These are phyloP conservation scores for Synergus laeviventris DNA, from an alignment of 2,888 invertebrate genomes.

Conservation along the genomic window DNA sequence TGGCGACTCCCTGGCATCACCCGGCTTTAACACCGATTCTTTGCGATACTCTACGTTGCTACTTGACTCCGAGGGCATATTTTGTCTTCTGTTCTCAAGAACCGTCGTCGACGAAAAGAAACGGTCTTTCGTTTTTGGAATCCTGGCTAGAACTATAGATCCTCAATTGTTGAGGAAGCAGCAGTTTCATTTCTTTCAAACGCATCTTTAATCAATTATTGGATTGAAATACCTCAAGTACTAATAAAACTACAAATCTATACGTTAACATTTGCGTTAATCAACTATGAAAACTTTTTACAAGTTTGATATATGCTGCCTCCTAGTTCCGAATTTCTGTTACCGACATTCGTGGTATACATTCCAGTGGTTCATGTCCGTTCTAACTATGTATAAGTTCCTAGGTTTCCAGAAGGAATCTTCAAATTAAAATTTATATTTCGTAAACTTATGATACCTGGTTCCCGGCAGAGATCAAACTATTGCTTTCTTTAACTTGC, in stretches of 20 bases:
- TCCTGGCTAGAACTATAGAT: neutral
- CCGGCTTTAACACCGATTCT: constrained; percentile 20
- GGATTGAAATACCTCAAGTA: too few species aligned
- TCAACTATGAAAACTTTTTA: too few species aligned
- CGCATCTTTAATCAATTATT: too few species aligned
- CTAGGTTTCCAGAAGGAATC: too few species aligned
- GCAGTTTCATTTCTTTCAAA: too few species aligned
- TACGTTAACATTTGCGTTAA: too few species aligned
- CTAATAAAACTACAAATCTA: too few species aligned
- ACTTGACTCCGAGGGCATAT: constrained; percentile 30
- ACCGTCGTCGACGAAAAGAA: constrained; percentile 21
- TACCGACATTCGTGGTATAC: neutral
- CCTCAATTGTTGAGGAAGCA: neutral
- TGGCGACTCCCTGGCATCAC: constrained; percentile 45
- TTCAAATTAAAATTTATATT: neutral
- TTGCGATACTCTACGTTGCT: constrained; percentile 31
- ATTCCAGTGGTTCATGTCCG: neutral
- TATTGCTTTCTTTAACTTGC: constrained; percentile 17
- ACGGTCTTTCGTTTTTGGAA: constrained; percentile 6
- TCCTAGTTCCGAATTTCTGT: neutral
- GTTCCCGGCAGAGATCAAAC: neutral
- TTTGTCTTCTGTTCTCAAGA: constrained; percentile 25
- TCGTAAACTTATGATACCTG: neutral
- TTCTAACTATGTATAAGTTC: neutral
- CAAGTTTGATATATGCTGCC: too few species aligned